Base-by-base conservation (phyloP, 2,888 invertebrate genomes). In the Heteromyza rotundicornis region DNA sequence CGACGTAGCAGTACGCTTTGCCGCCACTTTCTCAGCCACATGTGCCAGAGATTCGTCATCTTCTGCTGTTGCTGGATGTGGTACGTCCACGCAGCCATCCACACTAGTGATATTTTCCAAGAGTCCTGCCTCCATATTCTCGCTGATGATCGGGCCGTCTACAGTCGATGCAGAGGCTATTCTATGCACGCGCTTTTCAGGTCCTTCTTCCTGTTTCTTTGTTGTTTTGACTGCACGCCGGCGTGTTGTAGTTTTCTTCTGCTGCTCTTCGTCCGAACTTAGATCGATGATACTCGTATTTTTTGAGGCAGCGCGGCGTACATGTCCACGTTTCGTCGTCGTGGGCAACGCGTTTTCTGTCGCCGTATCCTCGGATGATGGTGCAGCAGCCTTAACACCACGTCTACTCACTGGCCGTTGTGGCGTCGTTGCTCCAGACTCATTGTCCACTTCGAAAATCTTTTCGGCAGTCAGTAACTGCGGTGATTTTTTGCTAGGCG, bases 371-470 rank as follows among this genome's bases (percentile, higher is more conserved):
- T 10, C 40, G 10, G 3, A 7, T 10, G 14, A 3, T 2, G 40
- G 14, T 10, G 10, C 40, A n/a, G 40, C 40, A 40, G n/a, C 40
- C 12, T 32, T 12, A 8, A 8, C 32, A n/a, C n/a, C 12, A 32
- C 32, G 12, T 32, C 32, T 12, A 32, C 32, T 5, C 32, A 32
- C 32, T 32, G 32, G 32, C 60, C 2, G 56, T 40, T 12, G 10
- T 54, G 14, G 23, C 17, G 14, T 14, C 27, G 50, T 66, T 2
- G 60, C 49, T 57, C 59, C 56, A 17, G 56, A 10, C 2, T 53
- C 58, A 58, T 66, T 62, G n/a, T 62, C 60, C 22, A 58, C 59
- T 16, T 62, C 62, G n/a, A 63, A 60, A n/a, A 62, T 63, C 54
- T 63, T 64, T 64, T 66, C 66, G 36, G 60, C 64, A 35, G 59